Conservation (phyloP, 2,113 vertebrate species). For the Lophius piscatorius region DNA sequence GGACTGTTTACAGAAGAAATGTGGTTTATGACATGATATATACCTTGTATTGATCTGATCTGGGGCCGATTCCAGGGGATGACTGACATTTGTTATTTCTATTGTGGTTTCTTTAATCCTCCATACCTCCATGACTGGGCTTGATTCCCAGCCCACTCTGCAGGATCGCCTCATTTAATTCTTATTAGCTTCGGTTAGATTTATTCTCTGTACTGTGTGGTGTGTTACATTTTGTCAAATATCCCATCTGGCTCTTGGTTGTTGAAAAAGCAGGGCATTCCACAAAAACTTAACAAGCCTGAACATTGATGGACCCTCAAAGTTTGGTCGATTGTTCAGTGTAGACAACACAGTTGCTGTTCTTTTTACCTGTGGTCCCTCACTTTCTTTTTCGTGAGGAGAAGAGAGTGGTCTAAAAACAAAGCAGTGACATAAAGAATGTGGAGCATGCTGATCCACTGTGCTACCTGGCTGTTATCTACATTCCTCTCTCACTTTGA, state of each 20-base stretch:
- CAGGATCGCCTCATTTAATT: slow-evolving; percentile 52
- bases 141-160: slow-evolving; percentile 29
- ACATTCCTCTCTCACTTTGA: slow-evolving; percentile 47
- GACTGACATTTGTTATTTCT: background rate
- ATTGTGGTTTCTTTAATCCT: slow-evolving; percentile 4
- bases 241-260: background rate
- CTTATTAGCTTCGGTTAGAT: slow-evolving; percentile 35
- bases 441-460: slow-evolving; percentile 36
- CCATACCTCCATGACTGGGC: slow-evolving; percentile 35
- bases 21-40: no score
- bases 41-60: background rate
- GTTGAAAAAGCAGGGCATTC: background rate
- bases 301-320: slow-evolving; percentile 36
- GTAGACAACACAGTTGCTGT: slow-evolving; percentile 60
- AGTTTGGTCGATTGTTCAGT: slow-evolving; percentile 35
- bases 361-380: slow-evolving; percentile 36
- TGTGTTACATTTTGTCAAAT: slow-evolving; percentile 26
- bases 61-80: background rate
- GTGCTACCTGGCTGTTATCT: slow-evolving; percentile 54
- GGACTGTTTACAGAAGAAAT: no score
- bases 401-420: slow-evolving; percentile 44
- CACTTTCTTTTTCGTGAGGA: slow-evolving; percentile 39
- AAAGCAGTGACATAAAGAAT: slow-evolving; percentile 42
- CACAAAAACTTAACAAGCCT: slow-evolving; percentile 5
- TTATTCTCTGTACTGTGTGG: slow-evolving; percentile 8